These are phyloP conservation scores for Archips crataeganus DNA, from an alignment of 2,888 invertebrate species.

Conservation along the genomic window DNA sequence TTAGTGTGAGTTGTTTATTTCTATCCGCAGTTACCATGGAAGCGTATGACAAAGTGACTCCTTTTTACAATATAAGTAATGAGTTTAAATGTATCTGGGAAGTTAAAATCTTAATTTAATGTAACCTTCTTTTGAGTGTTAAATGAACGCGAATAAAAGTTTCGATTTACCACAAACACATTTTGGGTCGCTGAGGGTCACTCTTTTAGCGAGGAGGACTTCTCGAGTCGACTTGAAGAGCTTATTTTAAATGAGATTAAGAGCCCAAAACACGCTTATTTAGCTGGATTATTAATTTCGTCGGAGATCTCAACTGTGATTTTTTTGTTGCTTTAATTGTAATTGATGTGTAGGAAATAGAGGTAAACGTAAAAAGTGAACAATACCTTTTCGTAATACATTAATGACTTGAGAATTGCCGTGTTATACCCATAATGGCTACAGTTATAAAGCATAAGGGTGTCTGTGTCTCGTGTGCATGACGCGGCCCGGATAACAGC, in stretches of 20 bases:
- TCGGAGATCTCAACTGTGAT: too few relatives aligned
- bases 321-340: too few relatives aligned
- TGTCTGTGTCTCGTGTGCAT: too few relatives aligned
- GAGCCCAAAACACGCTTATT: neutral
- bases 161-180: slow-evolving; percentile 23
- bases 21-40: neutral
- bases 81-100: neutral
- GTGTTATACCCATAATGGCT: too few relatives aligned
- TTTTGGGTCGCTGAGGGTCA: slow-evolving; percentile 29
- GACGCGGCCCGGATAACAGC: too few relatives aligned
- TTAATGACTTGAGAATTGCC: too few relatives aligned
- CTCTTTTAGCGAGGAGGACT: neutral
- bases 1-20: neutral
- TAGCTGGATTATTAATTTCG: neutral
- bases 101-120: slow-evolving; percentile 1
- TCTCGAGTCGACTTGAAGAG: slow-evolving; percentile 11
- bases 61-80: neutral
- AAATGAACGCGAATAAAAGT: slow-evolving; percentile 12
- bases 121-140: neutral
- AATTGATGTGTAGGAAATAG: too few relatives aligned
- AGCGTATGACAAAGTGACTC: neutral
- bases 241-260: slow-evolving; percentile 27
- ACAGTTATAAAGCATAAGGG: too few relatives aligned
- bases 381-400: too few relatives aligned
- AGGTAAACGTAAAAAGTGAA: too few relatives aligned